These are phyloP conservation scores for Poecilia velifera DNA, from an alignment of 2,797 vertebrate genomes.

Conservation along the genomic window DNA sequence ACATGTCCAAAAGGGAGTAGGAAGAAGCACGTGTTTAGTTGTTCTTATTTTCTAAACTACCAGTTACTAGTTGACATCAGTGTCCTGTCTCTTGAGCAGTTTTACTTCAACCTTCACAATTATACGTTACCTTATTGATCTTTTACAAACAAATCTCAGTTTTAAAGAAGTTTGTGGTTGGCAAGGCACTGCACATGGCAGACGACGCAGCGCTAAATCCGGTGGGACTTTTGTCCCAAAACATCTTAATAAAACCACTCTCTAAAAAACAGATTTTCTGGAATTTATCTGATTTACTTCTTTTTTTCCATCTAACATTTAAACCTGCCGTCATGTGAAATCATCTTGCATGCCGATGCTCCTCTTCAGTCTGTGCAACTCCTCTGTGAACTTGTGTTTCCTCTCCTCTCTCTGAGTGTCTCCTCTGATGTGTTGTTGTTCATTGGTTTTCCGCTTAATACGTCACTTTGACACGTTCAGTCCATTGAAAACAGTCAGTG, in stretches of 20 bases:
- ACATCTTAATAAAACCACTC: no score
- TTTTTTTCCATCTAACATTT: neutral
- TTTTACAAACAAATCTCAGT: neutral
- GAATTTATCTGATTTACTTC: neutral
- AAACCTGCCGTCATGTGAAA: conserved; percentile 10
- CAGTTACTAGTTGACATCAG: neutral
- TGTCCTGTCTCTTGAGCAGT: neutral
- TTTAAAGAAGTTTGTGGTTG: neutral
- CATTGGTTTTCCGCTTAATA: conserved; percentile 59
- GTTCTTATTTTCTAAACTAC: neutral
- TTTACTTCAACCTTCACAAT: neutral
- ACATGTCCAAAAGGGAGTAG: neutral
- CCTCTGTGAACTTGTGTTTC: conserved; percentile 60
- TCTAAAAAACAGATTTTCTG: conserved; percentile 16
- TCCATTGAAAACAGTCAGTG: conserved; percentile 17
- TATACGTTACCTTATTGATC: neutral
- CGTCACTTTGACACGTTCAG: conserved; percentile 35
- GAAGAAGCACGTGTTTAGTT: neutral
- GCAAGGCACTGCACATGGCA: conserved; percentile 1
- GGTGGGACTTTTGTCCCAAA: neutral
- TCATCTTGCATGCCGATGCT: conserved; percentile 13
- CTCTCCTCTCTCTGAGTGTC: conserved; percentile 76
- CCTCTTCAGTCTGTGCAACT: conserved; percentile 22
- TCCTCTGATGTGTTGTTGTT: conserved; percentile 82
- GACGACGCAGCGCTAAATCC: neutral